These are phyloP conservation scores for Oscarella lobularis DNA, from an alignment of 37 sponge, comb jelly and placozoan genomes.

Conservation along the genomic window DNA sequence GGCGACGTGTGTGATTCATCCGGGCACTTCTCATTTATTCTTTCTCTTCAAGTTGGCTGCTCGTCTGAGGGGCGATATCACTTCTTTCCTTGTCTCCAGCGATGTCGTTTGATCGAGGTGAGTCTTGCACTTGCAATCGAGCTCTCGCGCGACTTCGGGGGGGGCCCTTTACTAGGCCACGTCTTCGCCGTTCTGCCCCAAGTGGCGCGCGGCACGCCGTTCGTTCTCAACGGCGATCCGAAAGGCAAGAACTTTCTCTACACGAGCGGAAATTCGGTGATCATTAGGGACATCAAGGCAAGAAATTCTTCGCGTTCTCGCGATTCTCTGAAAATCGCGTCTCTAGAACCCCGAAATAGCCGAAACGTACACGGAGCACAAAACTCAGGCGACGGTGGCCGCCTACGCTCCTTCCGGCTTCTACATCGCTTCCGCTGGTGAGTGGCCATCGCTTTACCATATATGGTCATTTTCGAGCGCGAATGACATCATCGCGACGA, in stretches of 20 bases:
- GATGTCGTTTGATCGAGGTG: too few relatives aligned
- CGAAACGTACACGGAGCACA: constrained; percentile 82
- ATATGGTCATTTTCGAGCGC: background rate
- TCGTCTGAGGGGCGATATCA: too few relatives aligned
- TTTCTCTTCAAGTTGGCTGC: too few relatives aligned
- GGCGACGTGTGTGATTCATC: too few relatives aligned
- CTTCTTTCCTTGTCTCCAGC: too few relatives aligned
- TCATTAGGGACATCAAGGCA: constrained; percentile 80
- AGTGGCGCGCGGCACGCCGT: constrained; percentile 44
- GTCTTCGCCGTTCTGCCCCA: constrained; percentile 53
- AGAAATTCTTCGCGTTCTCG: background rate
- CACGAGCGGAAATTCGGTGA: constrained; percentile 68
- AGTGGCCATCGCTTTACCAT: constrained; percentile 3
- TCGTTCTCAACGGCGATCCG: constrained; percentile 82
- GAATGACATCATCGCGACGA: background rate
- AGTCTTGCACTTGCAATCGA: too few relatives aligned
- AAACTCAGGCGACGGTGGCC: constrained; percentile 76
- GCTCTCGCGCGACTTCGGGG: too few relatives aligned
- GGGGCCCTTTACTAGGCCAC: too few relatives aligned
- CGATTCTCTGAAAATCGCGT: too few relatives aligned
- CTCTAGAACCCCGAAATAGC: constrained; percentile 61
- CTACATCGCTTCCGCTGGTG: constrained; percentile 93
- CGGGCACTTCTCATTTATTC: too few relatives aligned
- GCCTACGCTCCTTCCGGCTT: constrained; percentile 86
- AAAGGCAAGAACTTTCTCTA: constrained; percentile 92